Evolutionary conservation across 2,113 vertebrate genomes (phyloP).

Genomic region (Patagioenas fasciata): DNA sequence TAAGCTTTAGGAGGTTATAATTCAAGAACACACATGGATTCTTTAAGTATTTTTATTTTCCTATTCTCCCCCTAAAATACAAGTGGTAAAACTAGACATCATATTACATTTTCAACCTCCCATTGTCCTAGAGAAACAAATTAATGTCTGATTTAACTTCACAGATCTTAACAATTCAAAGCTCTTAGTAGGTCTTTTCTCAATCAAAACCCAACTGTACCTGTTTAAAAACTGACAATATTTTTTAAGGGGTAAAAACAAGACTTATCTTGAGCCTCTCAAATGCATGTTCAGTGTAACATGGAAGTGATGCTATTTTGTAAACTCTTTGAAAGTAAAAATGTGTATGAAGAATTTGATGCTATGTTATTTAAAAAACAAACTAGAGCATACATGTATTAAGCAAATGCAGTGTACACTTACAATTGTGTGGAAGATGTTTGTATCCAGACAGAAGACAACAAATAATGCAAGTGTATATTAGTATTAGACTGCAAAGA

Average conservation of each 20-base stretch:
- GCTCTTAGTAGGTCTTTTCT: neutral
- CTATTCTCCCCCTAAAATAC: neutral
- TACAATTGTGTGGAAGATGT: neutral
- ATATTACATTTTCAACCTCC: neutral
- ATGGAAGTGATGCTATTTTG: neutral
- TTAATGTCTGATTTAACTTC: neutral
- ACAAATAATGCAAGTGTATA: rapidly evolving
- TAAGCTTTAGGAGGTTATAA: neutral
- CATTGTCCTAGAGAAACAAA: neutral
- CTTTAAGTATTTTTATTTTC: neutral
- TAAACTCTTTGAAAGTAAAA: neutral
- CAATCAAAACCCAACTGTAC: neutral
- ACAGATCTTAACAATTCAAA: neutral
- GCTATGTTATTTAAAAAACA: neutral
- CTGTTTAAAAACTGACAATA: neutral
- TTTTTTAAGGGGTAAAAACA: neutral
- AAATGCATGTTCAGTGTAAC: neutral
- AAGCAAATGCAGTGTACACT: neutral
- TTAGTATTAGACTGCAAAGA: neutral
- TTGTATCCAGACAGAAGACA: neutral
- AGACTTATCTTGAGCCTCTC: neutral
- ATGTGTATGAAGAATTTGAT: neutral
- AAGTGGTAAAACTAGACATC: neutral
- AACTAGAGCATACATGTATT: rapidly evolving
- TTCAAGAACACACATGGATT: neutral